Percentiles rank a stretch among this genome's conserved stretches.
These are phyloP conservation scores for Platypus cylindrus DNA, from an alignment of 2,888 invertebrate genomes.

Conservation along the genomic window DNA sequence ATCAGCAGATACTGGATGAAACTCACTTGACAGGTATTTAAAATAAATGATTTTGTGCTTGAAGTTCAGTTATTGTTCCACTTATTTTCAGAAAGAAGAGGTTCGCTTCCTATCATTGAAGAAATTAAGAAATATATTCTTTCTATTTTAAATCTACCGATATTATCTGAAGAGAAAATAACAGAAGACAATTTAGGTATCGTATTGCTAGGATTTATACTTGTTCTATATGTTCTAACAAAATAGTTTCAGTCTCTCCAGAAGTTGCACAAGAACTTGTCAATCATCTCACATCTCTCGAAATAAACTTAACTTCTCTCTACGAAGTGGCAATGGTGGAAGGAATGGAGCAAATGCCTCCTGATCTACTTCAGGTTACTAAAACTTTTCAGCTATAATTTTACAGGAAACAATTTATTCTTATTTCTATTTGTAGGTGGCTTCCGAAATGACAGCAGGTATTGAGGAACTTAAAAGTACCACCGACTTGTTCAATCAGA, in stretches of 20 bases:
- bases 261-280: conserved; percentile 18
- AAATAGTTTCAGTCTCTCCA: conserved; percentile 15
- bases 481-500: conserved; percentile 20
- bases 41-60: not conserved
- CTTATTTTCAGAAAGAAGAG: conserved; percentile 13
- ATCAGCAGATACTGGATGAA: conserved; percentile 28
- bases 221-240: not conserved
- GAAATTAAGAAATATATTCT: conserved; percentile 28
- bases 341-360: conserved; percentile 22
- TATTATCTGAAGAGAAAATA: conserved; percentile 21
- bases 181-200: conserved; percentile 11
- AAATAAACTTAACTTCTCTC: conserved; percentile 25
- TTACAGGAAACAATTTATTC: not conserved
- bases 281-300: conserved; percentile 26
- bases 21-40: conserved; percentile 16
- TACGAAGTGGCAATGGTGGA: conserved; percentile 24
- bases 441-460: conserved; percentile 27
- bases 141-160: conserved; percentile 25
- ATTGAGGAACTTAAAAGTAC: conserved; percentile 27
- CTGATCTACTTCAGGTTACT: conserved; percentile 22
- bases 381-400: not conserved
- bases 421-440: conserved; percentile 16
- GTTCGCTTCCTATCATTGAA: conserved; percentile 19
- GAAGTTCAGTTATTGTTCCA: not conserved
- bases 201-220: not conserved